A percentile compares a stretch with the other conserved stretches of the same genome.
phyloP scores from a whole-genome alignment of 2,113 vertebrate species.

The Dipodomys merriami region DNA sequence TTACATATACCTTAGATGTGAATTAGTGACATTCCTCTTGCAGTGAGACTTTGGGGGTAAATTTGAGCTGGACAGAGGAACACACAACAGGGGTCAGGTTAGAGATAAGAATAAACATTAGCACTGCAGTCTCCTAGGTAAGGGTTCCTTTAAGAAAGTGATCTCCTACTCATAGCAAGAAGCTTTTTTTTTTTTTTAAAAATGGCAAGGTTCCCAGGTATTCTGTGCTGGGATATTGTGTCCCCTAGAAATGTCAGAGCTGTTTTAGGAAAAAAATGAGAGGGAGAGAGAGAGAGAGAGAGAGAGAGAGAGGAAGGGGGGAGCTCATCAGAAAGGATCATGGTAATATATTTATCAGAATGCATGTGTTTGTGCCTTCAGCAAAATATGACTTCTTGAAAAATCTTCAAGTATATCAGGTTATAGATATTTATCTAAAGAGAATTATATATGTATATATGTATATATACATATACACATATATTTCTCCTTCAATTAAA shows the following conservation, averaged over 20 bases:
- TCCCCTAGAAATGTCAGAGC: slow-evolving; percentile 74
- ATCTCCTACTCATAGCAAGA: slow-evolving; percentile 57
- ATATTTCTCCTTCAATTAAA: slow-evolving; percentile 11
- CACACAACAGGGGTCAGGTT: slow-evolving; percentile 31
- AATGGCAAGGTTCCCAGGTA: slow-evolving; percentile 73
- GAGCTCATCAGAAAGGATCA: background rate
- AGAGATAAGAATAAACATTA: slow-evolving; percentile 41
- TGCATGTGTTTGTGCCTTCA: slow-evolving; percentile 71
- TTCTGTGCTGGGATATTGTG: slow-evolving; percentile 70
- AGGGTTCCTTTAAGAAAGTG: slow-evolving; percentile 78
- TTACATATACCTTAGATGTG: background rate
- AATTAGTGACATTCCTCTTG: slow-evolving; percentile 40
- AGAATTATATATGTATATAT: background rate
- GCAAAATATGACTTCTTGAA: slow-evolving; percentile 76
- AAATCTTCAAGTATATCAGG: slow-evolving; percentile 59
- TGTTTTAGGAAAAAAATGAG: background rate
- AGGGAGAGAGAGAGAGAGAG: too few species aligned
- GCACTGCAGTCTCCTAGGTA: slow-evolving; percentile 21
- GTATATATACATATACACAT: background rate
- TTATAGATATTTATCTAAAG: slow-evolving; percentile 32
- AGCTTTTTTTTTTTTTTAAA: background rate
- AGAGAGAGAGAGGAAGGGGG: too few species aligned
- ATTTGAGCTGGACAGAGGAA: slow-evolving; percentile 47
- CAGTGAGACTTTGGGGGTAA: background rate
- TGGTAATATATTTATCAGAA: slow-evolving; percentile 52